phyloP scores from a whole-genome alignment of 2,888 invertebrate genomes.

The Uloborus plumipes region DNA sequence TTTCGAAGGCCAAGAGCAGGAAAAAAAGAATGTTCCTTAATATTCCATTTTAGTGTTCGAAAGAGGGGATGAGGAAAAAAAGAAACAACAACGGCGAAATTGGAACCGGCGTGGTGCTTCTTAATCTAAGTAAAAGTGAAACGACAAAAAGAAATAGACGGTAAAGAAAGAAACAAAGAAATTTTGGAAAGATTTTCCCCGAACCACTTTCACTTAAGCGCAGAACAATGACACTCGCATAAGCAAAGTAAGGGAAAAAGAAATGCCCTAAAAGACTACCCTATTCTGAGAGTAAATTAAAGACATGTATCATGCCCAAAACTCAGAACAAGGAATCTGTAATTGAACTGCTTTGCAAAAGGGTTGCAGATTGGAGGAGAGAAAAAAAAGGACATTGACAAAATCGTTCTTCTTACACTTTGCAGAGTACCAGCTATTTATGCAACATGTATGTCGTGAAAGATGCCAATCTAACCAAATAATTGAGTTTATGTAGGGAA shows the following conservation, averaged over 20 bases:
- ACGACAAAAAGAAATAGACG: conserved; percentile 30
- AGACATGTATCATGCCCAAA: conserved; percentile 54
- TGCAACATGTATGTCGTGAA: conserved; percentile 26
- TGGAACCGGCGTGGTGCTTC: conserved; percentile 52
- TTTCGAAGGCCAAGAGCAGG: conserved; percentile 23
- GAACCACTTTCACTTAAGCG: conserved; percentile 62
- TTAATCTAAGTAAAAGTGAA: conserved; percentile 62
- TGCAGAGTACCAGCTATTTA: conserved; percentile 30
- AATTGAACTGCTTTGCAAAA: conserved; percentile 56
- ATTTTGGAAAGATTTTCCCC: conserved; percentile 31
- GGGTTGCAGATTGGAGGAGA: conserved; percentile 25
- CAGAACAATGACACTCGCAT: conserved; percentile 54
- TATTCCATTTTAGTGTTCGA: conserved; percentile 48
- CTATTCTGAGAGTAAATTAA: conserved; percentile 58
- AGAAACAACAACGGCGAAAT: conserved; percentile 44
- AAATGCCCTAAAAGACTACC: conserved; percentile 40
- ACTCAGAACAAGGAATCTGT: conserved; percentile 36
- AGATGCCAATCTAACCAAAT: conserved; percentile 51
- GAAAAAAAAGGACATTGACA: conserved; percentile 22
- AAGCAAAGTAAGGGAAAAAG: conserved; percentile 14
- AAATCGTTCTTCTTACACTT: conserved; percentile 8
- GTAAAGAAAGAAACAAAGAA: conserved; percentile 11
- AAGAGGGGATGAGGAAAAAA: conserved; percentile 4
- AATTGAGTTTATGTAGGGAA: conserved; percentile 48
- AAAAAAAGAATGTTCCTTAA: conserved; percentile 40